A percentile compares a stretch with the other conserved stretches of the same genome.
Evolutionary conservation across 2,888 invertebrate genomes (phyloP).

Genomic region (Metellina segmentata): DNA sequence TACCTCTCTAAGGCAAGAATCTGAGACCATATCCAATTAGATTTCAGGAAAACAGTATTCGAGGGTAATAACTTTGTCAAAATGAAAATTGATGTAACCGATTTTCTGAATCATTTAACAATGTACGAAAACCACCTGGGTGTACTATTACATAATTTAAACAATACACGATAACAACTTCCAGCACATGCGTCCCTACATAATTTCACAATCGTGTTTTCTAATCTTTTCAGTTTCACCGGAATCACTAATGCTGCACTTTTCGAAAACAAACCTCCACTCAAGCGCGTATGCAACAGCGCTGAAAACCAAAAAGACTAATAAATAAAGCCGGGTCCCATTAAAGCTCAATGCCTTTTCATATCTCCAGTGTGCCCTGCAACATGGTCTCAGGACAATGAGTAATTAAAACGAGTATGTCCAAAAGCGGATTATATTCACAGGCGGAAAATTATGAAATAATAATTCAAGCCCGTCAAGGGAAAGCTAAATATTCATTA

Average conservation of each 20-base stretch:
- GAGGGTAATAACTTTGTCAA: background rate
- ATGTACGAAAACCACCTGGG: background rate
- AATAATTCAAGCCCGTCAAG: conserved; percentile 60
- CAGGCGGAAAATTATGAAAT: conserved; percentile 66
- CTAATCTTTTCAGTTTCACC: background rate
- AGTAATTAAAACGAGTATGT: conserved; percentile 60
- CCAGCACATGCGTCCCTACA: background rate
- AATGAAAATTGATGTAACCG: background rate
- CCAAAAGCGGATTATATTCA: conserved; percentile 54
- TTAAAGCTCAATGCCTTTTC: conserved; percentile 30
- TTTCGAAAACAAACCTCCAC: background rate
- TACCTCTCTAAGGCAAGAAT: too few relatives aligned
- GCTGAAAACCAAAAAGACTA: conserved; percentile 21
- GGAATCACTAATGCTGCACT: background rate
- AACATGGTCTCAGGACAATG: conserved; percentile 39
- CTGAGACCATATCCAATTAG: too few relatives aligned
- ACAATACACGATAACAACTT: background rate
- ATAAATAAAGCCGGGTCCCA: conserved; percentile 32
- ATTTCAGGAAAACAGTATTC: too few relatives aligned
- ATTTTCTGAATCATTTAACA: background rate
- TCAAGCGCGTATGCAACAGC: background rate
- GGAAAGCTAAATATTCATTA: conserved; percentile 73
- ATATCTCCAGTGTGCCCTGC: background rate
- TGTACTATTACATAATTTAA: background rate
- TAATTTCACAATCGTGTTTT: background rate